Evolutionary conservation across 2,797 vertebrate species (phyloP), one percentile per base, ranked within the genome.

Genomic region (Tarsius wallacei): DNA sequence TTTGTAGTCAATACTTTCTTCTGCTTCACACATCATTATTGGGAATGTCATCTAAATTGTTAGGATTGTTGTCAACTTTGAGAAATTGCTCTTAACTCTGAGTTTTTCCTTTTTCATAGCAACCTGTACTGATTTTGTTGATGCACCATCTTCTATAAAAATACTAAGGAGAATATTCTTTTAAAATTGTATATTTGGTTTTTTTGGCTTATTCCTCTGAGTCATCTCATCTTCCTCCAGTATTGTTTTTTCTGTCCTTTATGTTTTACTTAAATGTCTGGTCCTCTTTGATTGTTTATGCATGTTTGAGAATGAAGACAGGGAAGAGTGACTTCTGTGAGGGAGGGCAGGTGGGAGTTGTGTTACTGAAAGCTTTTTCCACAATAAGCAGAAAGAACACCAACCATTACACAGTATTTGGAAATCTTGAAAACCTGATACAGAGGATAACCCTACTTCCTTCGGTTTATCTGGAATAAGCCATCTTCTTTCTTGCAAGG

Each of bases 101-200:
- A 82, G 21, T 11, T 93, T 86, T 87, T 81, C 21, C 15, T 85
- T 94, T 92, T 87, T 83, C 36, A 78, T 66, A n/a, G 4, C 49
- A 78, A 90, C 26, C 57, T 66, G 9, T 83, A 77, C 36, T 89
- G n/a, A 89, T 55, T 89, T 91, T 81, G 24, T 85, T 33, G 36
- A 11, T 76, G 7, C 7, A 24, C n/a, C 55, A 83, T 66, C 61
- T 78, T 90, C 73, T 82, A 22, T 51, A 57, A 87, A 55, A 51
- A 59, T 87, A 73, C 2, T 90, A 87, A 83, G 31, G 68, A 94
- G 31, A 82, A 31, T 11, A 71, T 90, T 86, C 77, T 89, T 91
- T 74, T 53, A 84, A 68, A 88, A 87, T 19, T 31, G 12, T 84
- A 90, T 78, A 59, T 83, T 83, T 86, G 0, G 2, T 1, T 47